phyloP scores from a whole-genome alignment of 2,888 invertebrate species.

The Galeruca laticollis region DNA sequence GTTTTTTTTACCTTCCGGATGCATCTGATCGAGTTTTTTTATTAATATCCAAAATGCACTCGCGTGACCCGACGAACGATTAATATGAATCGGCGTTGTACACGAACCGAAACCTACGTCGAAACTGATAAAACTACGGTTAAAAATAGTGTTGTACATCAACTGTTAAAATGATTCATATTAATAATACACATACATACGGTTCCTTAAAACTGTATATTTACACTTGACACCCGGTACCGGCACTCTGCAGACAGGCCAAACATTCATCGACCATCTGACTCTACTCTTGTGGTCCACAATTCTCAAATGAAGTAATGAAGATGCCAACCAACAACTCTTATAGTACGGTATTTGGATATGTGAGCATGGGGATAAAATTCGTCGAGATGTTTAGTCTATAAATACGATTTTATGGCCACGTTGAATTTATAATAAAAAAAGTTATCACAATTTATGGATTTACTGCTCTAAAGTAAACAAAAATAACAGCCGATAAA shows the following conservation, averaged over 20 bases:
- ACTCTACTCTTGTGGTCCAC: conserved; percentile 20
- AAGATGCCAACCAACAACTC: conserved; percentile 18
- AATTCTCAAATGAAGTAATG: conserved; percentile 24
- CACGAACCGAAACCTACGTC: conserved; percentile 19
- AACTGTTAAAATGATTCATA: conserved; percentile 39
- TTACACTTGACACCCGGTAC: conserved; percentile 23
- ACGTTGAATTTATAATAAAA: too few relatives aligned
- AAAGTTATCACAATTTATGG: too few relatives aligned
- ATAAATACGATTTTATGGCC: too few relatives aligned
- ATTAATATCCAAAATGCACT: conserved; percentile 3
- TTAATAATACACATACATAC: conserved; percentile 33
- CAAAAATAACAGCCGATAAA: too few relatives aligned
- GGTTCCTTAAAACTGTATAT: conserved; percentile 38
- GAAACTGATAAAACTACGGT: conserved; percentile 39
- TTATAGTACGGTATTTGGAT: conserved; percentile 4
- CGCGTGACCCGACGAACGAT: background rate
- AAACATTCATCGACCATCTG: conserved; percentile 25
- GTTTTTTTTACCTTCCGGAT: conserved; percentile 34
- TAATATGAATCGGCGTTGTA: background rate
- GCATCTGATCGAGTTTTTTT: conserved; percentile 6
- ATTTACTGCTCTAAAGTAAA: too few relatives aligned
- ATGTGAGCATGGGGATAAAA: background rate
- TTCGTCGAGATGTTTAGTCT: too few relatives aligned
- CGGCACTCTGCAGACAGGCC: conserved; percentile 18
- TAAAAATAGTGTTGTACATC: conserved; percentile 37